Base-by-base conservation (phyloP, 2,113 vertebrate species). In the Pardalotus punctatus region DNA sequence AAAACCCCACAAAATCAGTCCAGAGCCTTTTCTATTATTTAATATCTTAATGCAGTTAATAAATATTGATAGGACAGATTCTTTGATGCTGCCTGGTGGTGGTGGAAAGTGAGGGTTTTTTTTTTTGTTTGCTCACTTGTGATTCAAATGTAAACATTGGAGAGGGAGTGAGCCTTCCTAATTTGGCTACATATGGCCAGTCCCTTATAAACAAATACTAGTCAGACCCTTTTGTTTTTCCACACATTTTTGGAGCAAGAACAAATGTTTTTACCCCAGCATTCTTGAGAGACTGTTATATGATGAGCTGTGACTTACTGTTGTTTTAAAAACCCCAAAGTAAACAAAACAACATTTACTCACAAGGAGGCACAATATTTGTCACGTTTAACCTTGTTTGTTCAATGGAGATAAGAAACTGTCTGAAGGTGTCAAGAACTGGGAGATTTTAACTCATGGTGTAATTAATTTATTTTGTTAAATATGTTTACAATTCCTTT, bases 301-400 rank as follows among this genome's bases (percentile, higher is more conserved):
- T 57, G 87, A 95, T 88, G 67, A 96, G 78, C 62, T 89, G 54
- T 96, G 67, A 69, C 78, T 91, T 93, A 64, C 53, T 65, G 73
- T 91, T 76, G 86, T 76, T 91, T 79, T 25, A 78, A 93, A 83
- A 35, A 2, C 3, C 38, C 28, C 43, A 48, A 73, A 93, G 70
- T 82, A 91, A 96, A 92, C 69, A 91, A 61, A 91, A 40, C 74
- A 94, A 71, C 58, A 93, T 94, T 96, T 94, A 77, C 79, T 86
- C 80, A 92, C 35, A 66, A 73, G 76, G 19, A 95, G 17, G 45
- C 71, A 93, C 71, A 86, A 82, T 85, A 87, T 89, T 91, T 87
- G 87, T 82, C 73, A 28, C 90, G 45, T 72, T 91, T 77, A 96
- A 96, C 73, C 83, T 93, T 86, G 57, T 86, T 95, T 96, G 93